Evolutionary conservation across 2,797 vertebrate species (phyloP), one percentile per base, ranked within the genome.

Genomic region (Galago senegalensis): DNA sequence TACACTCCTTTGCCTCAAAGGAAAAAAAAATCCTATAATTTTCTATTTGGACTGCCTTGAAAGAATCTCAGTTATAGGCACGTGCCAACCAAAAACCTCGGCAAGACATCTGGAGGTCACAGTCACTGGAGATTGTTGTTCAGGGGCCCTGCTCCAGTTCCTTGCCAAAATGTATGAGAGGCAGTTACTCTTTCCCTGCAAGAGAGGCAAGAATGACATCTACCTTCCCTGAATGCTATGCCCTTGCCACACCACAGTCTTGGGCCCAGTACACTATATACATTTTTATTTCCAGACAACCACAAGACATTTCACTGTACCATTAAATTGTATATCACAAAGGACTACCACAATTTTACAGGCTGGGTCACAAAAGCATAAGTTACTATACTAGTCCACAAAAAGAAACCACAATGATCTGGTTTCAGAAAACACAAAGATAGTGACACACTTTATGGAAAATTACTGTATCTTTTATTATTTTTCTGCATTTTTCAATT

Each of bases 241-340:
- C 37, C 58, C 77, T 89, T 46, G 58, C 53, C 81, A 56, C 53
- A 76, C n/a, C 67, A 79, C 58, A 81, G n/a, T 76, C 43, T 49
- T 83, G 37, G 77, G 25, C 67, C 49, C 46, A 43, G 25, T 17
- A 90, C 61, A 84, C 37, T 83, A 34, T 17, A 76, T 86, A 90
- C 89, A 92, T 21, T 70, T 92, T 87, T n/a, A 49, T 85, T 95
- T 92, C 49, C 61, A 81, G 85, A 96, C 49, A 96, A 88, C 69
- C 58, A 67, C 58, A 90, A 86, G 63, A 63, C 58, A 88, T 95
- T 96, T 93, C 82, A 91, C 29, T 75, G 49, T 46, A 72, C 37
- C 83, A 67, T 83, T 87, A 90, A 82, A 92, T 92, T 89, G 21
- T 70, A 21, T 75, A 73, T 88, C 31, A 31, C 12, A n/a, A 10